phyloP scores from a whole-genome alignment of 1,140 invertebrate genomes.

The Eciton burchellii region DNA sequence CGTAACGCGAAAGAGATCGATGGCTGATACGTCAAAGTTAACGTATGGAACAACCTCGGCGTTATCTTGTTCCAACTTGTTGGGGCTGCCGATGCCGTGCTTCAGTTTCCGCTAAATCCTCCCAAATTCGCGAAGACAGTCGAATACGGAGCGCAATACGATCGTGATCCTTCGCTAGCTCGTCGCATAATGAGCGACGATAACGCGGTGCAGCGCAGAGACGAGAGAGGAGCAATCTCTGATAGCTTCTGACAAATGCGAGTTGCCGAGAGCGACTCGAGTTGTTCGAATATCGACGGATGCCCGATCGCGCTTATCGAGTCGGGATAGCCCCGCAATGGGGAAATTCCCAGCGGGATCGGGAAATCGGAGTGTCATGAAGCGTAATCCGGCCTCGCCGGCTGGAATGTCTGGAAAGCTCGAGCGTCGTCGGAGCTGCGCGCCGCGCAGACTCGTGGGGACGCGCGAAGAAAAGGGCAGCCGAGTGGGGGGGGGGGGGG shows the following conservation, averaged over 20 bases:
- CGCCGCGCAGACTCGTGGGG: slow-evolving; percentile 75
- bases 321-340: no score
- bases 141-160: no score
- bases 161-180: no score
- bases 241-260: no score
- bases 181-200: no score
- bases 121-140: neutral
- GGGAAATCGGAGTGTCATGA: slow-evolving; percentile 11
- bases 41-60: neutral
- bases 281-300: no score
- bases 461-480: slow-evolving; percentile 72
- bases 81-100: neutral
- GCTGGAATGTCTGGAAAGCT: slow-evolving; percentile 71
- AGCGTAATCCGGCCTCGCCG: slow-evolving; percentile 60
- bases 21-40: no score
- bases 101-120: neutral
- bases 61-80: neutral
- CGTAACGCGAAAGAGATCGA: neutral
- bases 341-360: neutral
- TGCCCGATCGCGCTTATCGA: no score
- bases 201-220: no score
- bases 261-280: no score
- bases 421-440: slow-evolving; percentile 48
- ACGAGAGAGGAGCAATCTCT: no score
- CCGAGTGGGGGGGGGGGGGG: no score